Evolutionary conservation across 2,797 vertebrate genomes (phyloP), one percentile per base, ranked within the genome.

Genomic region (Hirundo rustica): DNA sequence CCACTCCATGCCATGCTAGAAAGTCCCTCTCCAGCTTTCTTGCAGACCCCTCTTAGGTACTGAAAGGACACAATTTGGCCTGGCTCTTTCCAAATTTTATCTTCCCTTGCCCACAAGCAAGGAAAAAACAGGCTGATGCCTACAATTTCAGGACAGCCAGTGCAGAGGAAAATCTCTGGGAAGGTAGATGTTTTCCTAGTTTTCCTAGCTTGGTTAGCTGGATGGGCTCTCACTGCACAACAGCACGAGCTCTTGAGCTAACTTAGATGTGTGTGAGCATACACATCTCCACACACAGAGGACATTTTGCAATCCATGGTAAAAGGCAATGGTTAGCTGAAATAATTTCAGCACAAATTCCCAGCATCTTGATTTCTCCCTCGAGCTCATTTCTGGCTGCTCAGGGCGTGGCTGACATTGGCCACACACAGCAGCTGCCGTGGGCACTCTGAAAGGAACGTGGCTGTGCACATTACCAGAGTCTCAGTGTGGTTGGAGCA

Each of bases 401-500:
- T 88, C 11, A 7, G 54, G 9, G 7, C 7, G 6, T 14, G 66
- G 66, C 1, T 78, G 80, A 38, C 55, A 29, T 70, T 61, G 4
- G 2, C 2, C 16, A 22, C 84, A 82, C 60, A 7, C 40, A 58
- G 86, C 47, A 72, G 68, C 85, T 9, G 3, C 61, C 0, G 0
- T 38, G 65, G 68, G 30, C 79, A 17, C 51, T 36, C 44, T 2
- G 7, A 53, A 85, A 83, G 50, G 34, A 58, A 32, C 3, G 8
- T 1, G 4, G 65, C 70, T 1, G 2, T 19, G 44, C 36, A 21
- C 5, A 6, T 51, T 26, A 15, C 13, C 14, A 22, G 87, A 58
- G 64, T n/a, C 87, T 66, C 64, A 54, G 1, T 23, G 60, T 13
- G 32, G 38, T 8, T 26, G 38, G 23, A 92, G 42, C 25, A 50